phyloP scores from a whole-genome alignment of 2,888 invertebrate species.

The Macrostomum cliftonense region DNA sequence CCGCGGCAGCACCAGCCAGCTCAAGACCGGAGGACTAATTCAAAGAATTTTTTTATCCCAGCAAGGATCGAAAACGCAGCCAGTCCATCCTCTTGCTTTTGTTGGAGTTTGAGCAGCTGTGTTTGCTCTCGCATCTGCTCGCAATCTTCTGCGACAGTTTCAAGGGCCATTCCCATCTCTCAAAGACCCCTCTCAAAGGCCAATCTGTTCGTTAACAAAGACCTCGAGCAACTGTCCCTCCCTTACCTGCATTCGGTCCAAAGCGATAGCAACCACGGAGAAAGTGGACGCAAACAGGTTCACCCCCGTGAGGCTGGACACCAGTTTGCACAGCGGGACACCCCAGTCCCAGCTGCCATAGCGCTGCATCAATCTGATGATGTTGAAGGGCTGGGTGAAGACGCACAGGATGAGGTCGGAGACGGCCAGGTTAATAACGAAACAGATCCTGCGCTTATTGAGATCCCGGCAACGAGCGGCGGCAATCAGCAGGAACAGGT shows the following conservation, averaged over 20 bases:
- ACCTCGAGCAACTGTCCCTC: too few relatives aligned
- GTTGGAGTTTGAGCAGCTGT: too few relatives aligned
- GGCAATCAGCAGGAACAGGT: slow-evolving; percentile 57
- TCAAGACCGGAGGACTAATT: too few relatives aligned
- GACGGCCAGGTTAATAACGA: slow-evolving; percentile 67
- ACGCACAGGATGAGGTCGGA: slow-evolving; percentile 63
- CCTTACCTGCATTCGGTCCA: slow-evolving; percentile 31
- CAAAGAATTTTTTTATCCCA: too few relatives aligned
- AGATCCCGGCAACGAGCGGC: slow-evolving; percentile 69
- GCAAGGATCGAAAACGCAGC: too few relatives aligned
- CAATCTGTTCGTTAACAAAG: too few relatives aligned
- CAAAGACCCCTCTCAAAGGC: too few relatives aligned
- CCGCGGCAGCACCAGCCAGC: too few relatives aligned
- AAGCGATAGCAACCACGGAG: slow-evolving; percentile 65
- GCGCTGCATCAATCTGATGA: slow-evolving; percentile 58
- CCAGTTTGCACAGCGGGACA: slow-evolving; percentile 60
- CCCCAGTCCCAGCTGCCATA: slow-evolving; percentile 59
- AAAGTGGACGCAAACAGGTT: slow-evolving; percentile 81
- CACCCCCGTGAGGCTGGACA: slow-evolving; percentile 64
- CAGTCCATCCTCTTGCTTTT: too few relatives aligned
- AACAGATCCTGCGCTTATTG: slow-evolving; percentile 72
- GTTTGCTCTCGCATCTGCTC: too few relatives aligned
- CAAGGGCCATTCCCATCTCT: too few relatives aligned
- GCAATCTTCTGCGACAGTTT: too few relatives aligned
- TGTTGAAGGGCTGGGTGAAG: slow-evolving; percentile 69